Conservation (phyloP, 1,140 invertebrate genomes). For the Portunus trituberculatus region DNA sequence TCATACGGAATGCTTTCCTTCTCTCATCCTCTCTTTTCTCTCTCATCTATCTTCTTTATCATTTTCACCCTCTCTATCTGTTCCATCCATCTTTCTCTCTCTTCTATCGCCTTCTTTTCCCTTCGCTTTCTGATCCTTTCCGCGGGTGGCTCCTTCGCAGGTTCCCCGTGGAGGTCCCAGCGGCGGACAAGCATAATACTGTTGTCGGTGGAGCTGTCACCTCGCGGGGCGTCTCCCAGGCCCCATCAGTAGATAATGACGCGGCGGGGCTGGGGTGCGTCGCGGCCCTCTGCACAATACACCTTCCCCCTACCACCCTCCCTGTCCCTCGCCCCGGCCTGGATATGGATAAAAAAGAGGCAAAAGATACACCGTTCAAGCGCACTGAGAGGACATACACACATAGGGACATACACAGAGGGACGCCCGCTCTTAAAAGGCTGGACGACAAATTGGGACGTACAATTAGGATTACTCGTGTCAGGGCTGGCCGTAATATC, state of each 20-base stretch:
- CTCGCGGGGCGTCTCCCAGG: not conserved
- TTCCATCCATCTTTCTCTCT: not conserved
- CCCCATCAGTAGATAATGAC: slow-evolving; percentile 11
- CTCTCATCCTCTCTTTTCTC: not conserved
- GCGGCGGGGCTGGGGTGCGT: not conserved
- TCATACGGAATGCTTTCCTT: not conserved
- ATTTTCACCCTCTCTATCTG: not conserved
- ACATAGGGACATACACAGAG: slow-evolving; percentile 37
- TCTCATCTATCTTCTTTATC: not conserved
- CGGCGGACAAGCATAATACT: not conserved
- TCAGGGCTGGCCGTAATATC: slow-evolving; percentile 30
- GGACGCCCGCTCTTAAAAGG: slow-evolving; percentile 55
- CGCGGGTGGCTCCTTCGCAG: not conserved
- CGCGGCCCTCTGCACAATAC: slow-evolving; percentile 28
- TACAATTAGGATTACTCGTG: slow-evolving; percentile 68
- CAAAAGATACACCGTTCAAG: slow-evolving; percentile 59
- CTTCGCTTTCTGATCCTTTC: not conserved
- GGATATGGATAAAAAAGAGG: slow-evolving; percentile 56
- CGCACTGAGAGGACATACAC: slow-evolving; percentile 40
- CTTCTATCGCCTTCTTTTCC: not conserved
- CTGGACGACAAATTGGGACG: slow-evolving; percentile 70
- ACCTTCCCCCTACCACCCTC: not conserved
- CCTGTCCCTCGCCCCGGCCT: not conserved
- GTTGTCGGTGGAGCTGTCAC: slow-evolving; percentile 17
- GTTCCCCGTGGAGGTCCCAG: not conserved